Base-by-base conservation (phyloP, 2,113 vertebrate genomes). In the Epinephelus moara region DNA sequence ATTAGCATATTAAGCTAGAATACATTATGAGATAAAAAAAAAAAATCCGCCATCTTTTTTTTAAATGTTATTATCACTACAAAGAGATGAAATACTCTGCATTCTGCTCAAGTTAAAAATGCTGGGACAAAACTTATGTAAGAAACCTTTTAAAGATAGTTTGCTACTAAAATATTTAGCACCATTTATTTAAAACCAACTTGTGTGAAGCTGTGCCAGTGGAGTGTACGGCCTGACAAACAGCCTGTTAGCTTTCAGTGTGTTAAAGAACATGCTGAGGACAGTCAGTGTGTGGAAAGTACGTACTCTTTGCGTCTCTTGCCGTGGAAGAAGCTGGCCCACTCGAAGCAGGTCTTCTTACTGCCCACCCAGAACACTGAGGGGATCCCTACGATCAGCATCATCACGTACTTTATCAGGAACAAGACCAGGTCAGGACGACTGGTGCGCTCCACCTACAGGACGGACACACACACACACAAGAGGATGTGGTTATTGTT, bases 281-380 rank as follows among this genome's bases (percentile, higher is more conserved):
- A 45, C 42, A 9, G 11, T 45, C 42, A 45, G 6, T 19, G 21
- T 25, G 52, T 13, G 2, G 30, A 1, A 1, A 4, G 6, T 15
- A 96, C 98, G 84, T 94, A 99, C 98, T 98, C 97, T 95, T 99
- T 99, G 93, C 96, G 97, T 88, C 95, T 96, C 90, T 97, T 97
- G 10, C 98, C 97, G 0, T 98, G 97, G 94, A 99, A 99, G 87
- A 99, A 99, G 91, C 97, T 96, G 85, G 97, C 98, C 98, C 98
- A 99, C 93, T 99, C 98, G 2, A 98, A 99, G 87, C 98, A 99
- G 53, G 98, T 99, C 94, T 99, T 99, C 93, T 99, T 99, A 87
- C 98, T 99, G 84, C 97, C 98, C 69, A 99, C 98, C 98, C 98
- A 99, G 95, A 99, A 99, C 78, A 99, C 96, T 0, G 98, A 99